Percentiles rank a stretch among this genome's conserved stretches.
phyloP scores from a whole-genome alignment of 1,140 invertebrate species.

The Galleria mellonella region DNA sequence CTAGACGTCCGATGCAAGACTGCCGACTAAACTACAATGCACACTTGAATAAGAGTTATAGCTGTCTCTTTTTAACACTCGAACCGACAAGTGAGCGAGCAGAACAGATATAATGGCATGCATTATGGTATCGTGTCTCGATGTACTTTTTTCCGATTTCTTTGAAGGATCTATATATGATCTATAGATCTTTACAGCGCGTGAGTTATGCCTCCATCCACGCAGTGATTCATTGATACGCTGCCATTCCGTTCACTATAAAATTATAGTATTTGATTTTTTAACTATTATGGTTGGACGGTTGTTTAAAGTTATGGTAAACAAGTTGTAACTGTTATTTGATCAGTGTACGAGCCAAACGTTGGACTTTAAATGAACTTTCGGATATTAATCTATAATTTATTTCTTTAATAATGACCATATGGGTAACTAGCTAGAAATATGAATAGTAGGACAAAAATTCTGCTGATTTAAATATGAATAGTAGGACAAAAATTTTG shows the following conservation, averaged over 20 bases:
- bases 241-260: background rate
- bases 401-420: too few species aligned
- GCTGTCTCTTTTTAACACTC: slow-evolving; percentile 23
- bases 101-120: slow-evolving; percentile 49
- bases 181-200: slow-evolving; percentile 48
- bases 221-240: slow-evolving; percentile 39
- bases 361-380: too few species aligned
- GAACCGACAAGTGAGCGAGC: slow-evolving; percentile 11
- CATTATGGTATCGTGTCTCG: slow-evolving; percentile 44
- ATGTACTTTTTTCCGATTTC: slow-evolving; percentile 55
- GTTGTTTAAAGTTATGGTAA: background rate
- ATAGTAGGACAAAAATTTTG: too few species aligned
- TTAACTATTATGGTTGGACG: background rate
- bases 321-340: background rate
- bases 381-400: too few species aligned
- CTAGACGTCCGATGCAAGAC: slow-evolving; percentile 19
- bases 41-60: slow-evolving; percentile 37
- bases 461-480: too few species aligned
- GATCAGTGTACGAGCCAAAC: too few species aligned
- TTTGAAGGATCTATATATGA: slow-evolving; percentile 48
- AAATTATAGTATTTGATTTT: slow-evolving; percentile 43
- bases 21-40: slow-evolving; percentile 29
- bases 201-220: slow-evolving; percentile 47
- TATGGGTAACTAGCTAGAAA: too few species aligned
- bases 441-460: too few species aligned